Conservation (phyloP, 2,113 vertebrate species). For the Heterochromis multidens region DNA sequence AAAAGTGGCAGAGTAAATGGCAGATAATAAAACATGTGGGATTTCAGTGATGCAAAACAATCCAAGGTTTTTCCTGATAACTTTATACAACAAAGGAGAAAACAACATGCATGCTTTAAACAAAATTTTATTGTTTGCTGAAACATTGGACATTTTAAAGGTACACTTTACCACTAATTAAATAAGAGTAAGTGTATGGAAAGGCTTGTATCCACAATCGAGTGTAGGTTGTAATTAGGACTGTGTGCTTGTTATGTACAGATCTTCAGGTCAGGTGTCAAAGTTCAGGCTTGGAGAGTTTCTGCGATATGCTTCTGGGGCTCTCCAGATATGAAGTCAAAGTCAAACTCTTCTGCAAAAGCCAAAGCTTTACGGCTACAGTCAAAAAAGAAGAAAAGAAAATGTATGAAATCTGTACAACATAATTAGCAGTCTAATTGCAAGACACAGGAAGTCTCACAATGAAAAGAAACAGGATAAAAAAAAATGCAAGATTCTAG, state of each 20-base stretch:
- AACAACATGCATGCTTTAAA: not conserved
- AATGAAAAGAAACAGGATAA: not conserved
- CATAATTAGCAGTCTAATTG: not conserved
- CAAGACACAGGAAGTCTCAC: not conserved
- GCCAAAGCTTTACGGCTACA: constrained; percentile 71
- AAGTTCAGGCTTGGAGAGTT: not conserved
- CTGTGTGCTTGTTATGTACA: not conserved
- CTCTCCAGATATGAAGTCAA: constrained; percentile 54
- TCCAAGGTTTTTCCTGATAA: not conserved
- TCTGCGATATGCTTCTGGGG: not conserved
- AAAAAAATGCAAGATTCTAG: not conserved
- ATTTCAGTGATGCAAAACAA: not conserved
- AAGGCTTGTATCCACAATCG: not conserved
- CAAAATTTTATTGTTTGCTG: not conserved
- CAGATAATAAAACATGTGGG: not conserved
- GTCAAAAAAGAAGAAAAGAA: not conserved
- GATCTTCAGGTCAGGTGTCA: constrained; percentile 9
- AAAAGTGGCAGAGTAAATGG: not conserved
- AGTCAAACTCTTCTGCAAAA: constrained; percentile 73
- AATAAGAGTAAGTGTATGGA: not conserved
- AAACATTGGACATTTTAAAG: not conserved
- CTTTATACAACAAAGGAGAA: not conserved
- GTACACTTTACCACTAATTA: not conserved
- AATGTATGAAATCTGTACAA: not conserved
- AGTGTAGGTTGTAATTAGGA: not conserved